These are phyloP conservation scores for Lucilia sericata DNA, from an alignment of 1,140 invertebrate genomes.

Conservation along the genomic window DNA sequence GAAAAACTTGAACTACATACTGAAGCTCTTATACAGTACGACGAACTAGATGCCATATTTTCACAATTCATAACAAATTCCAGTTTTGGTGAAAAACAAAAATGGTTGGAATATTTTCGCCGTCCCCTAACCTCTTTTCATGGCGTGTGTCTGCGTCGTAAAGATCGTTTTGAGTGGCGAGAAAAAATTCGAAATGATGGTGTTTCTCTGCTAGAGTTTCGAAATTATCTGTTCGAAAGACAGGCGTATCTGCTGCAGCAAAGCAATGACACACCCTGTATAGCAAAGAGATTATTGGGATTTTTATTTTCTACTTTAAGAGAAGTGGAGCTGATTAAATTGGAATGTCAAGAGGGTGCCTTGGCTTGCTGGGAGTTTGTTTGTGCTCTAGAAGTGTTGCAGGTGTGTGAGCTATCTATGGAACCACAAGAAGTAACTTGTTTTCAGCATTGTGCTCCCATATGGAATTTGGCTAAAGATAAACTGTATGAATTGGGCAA, in stretches of 20 bases:
- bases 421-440: constrained; percentile 75
- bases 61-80: constrained; percentile 96
- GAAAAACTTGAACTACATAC: constrained; percentile 94
- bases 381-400: constrained; percentile 89
- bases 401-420: constrained; percentile 80
- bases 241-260: constrained; percentile 76
- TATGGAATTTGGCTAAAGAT: constrained; percentile 93
- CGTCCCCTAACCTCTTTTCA: constrained; percentile 83
- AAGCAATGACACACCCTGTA: constrained; percentile 62
- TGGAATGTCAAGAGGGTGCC: constrained; percentile 80
- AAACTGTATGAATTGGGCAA: constrained; percentile 91
- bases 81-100: constrained; percentile 83
- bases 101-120: constrained; percentile 84
- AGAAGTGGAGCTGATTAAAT: constrained; percentile 63
- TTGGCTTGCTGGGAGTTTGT: constrained; percentile 94
- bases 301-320: constrained; percentile 65
- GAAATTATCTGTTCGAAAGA: constrained; percentile 94
- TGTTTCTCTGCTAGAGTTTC: constrained; percentile 87
- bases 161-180: constrained; percentile 77
- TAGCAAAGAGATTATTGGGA: constrained; percentile 60
- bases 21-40: constrained; percentile 96
- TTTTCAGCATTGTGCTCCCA: constrained; percentile 87
- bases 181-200: constrained; percentile 78
- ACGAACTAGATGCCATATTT: constrained; percentile 96
- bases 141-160: constrained; percentile 80